Base-by-base conservation (phyloP, 2,888 invertebrate genomes). In the Steromphala cineraria region DNA sequence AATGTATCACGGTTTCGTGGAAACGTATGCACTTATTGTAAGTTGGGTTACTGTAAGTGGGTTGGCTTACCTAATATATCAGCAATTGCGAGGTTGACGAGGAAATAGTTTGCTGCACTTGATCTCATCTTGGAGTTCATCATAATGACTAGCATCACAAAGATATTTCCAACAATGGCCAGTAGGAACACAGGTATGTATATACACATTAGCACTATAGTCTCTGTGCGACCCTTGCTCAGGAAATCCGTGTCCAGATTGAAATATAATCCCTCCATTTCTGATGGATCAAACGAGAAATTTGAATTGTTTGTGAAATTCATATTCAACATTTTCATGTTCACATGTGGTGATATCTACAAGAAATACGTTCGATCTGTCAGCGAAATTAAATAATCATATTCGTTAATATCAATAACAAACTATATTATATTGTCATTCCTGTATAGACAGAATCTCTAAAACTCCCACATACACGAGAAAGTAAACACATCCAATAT, bases 31-130 rank as follows among this genome's bases (percentile, higher is more conserved):
- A 36, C 36, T 36, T 36, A 36, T 36, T 36, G 36, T 36, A 36
- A 36, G 7, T 36, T 36, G 7, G 2, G 7, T 36, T 36, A 36
- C 7, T 36, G 7, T 36, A 4, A 7, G 7, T 36, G 2, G 46
- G 13, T 31, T 2, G 24, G 89, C 91, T 87, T 84, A 91, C 91
- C 90, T 19, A 91, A 80, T 0, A 91, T 79, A 79, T 91, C 91
- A 4, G 91, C 89, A 8, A 91, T 83, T 8, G 91, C 90, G 67
- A 91, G 83, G 78, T 91, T 91, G 74, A 91, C 88, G 28, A 91
- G 87, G 78, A 91, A 90, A 80, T 87, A 90, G 82, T 91, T 91
- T 19, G 90, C 89, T 10, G 89, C 87, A 55, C 85, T 90, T 76
- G 85, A 88, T 36, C 87, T 76, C 86, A 90, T 87, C 24, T 87